These are phyloP conservation scores for Zele albiditarsus DNA, from an alignment of 2,888 invertebrate genomes.

Conservation along the genomic window DNA sequence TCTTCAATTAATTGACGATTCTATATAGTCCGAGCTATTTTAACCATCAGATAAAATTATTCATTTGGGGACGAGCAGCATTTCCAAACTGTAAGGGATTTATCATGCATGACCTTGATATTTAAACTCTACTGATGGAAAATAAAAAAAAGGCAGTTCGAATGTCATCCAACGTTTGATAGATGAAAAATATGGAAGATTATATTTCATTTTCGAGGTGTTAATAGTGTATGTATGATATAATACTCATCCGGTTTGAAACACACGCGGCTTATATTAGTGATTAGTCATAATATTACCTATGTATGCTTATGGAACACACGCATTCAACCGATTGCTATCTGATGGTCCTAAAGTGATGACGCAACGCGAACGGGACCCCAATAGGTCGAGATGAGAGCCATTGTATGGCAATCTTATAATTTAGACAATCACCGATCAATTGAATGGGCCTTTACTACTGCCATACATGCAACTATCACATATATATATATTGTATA, in stretches of 20 bases:
- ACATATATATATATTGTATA: conserved; percentile 11
- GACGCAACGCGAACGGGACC: conserved; percentile 72
- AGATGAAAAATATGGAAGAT: no score
- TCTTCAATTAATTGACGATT: neutral
- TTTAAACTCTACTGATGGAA: no score
- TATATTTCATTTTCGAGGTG: neutral
- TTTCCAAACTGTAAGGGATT: no score
- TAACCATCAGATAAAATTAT: no score
- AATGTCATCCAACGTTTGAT: no score
- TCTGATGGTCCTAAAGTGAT: conserved; percentile 69
- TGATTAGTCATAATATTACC: conserved; percentile 18
- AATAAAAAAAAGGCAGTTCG: no score
- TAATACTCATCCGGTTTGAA: neutral
- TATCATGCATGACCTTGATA: no score
- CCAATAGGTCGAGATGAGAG: conserved; percentile 73
- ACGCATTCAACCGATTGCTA: conserved; percentile 49
- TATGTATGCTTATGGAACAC: conserved; percentile 7
- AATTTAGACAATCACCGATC: conserved; percentile 74
- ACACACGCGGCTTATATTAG: neutral
- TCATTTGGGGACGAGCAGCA: no score
- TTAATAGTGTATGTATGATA: neutral
- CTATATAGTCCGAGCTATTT: no score
- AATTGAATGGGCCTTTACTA: conserved; percentile 74
- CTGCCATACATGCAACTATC: conserved; percentile 70
- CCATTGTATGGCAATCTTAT: conserved; percentile 74